Conservation (phyloP, 1,140 invertebrate genomes). For the Apis florea region DNA sequence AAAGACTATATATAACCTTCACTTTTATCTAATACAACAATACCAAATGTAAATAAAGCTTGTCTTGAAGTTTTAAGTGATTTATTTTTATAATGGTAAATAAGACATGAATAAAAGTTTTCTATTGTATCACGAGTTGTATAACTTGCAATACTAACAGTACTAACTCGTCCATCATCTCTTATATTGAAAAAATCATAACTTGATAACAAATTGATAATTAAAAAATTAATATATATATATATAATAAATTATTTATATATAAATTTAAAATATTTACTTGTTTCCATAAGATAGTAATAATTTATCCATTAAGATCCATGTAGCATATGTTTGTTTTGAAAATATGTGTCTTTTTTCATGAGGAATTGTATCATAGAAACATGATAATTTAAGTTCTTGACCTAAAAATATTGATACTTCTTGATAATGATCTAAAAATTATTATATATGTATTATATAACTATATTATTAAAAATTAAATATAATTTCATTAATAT, state of each 20-base stretch:
- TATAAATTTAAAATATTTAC: not conserved
- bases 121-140: constrained; percentile 23
- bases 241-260: not conserved
- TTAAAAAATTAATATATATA: not conserved
- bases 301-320: constrained; percentile 38
- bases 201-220: not conserved
- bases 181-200: constrained; percentile 25
- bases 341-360: constrained; percentile 1
- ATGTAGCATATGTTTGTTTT: constrained; percentile 4
- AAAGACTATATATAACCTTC: constrained; percentile 11
- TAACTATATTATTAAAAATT: not conserved
- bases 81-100: constrained; percentile 16
- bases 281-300: constrained; percentile 6
- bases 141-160: constrained; percentile 37
- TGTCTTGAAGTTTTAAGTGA: not conserved
- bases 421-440: constrained; percentile 44
- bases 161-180: constrained; percentile 41
- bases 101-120: constrained; percentile 42
- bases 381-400: constrained; percentile 45
- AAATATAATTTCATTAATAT: not conserved
- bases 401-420: constrained; percentile 36
- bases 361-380: constrained; percentile 29
- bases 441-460: not conserved
- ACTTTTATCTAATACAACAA: constrained; percentile 20
- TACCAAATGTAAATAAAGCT: constrained; percentile 20